These are phyloP conservation scores for Plebejus argus DNA, from an alignment of 2,888 invertebrate genomes.

Conservation along the genomic window DNA sequence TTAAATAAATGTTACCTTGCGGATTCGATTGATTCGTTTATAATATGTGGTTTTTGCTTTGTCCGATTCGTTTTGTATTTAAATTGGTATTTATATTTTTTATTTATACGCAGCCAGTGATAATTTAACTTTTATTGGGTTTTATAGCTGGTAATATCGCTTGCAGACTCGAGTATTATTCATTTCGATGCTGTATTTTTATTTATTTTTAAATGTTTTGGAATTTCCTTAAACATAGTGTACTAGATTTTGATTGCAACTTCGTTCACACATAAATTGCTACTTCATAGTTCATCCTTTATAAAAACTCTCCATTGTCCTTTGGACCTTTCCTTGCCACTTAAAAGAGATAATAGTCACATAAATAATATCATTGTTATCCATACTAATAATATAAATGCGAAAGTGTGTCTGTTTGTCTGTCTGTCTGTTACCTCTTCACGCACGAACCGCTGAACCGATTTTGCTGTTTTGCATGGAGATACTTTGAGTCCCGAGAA, in stretches of 20 bases:
- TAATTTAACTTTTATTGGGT: constrained; percentile 25
- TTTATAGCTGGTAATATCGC: constrained; percentile 13
- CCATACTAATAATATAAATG: no score
- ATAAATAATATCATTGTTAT: no score
- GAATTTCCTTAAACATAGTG: not conserved
- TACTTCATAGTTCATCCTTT: no score
- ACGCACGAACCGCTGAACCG: no score
- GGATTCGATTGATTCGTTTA: constrained; percentile 21
- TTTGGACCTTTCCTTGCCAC: no score
- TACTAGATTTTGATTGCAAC: not conserved
- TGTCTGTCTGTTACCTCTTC: no score
- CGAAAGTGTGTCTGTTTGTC: no score
- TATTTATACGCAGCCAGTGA: constrained; percentile 13
- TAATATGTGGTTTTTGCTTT: constrained; percentile 32
- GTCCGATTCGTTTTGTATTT: constrained; percentile 22
- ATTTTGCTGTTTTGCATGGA: no score
- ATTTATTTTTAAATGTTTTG: not conserved
- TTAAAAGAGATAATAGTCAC: no score
- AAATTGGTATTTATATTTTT: constrained; percentile 27
- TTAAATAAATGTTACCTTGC: constrained; percentile 29
- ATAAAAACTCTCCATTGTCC: no score
- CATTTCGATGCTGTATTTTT: not conserved
- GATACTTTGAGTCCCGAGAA: no score
- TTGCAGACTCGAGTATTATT: not conserved
- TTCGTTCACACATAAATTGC: not conserved